These are phyloP conservation scores for Pollenia amentaria DNA, from an alignment of 2,888 invertebrate genomes.

Conservation along the genomic window DNA sequence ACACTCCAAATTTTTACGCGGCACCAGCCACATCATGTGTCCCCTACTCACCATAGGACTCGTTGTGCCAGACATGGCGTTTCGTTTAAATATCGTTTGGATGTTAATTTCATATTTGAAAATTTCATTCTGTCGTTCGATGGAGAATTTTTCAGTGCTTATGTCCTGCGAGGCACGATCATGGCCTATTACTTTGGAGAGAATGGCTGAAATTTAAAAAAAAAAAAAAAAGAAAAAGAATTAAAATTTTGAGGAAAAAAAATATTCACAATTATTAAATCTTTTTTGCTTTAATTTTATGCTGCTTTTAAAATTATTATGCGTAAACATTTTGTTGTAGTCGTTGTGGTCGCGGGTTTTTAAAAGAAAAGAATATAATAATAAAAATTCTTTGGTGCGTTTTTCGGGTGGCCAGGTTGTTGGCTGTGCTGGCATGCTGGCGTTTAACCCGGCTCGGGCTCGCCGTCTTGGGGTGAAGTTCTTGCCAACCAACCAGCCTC, in stretches of 20 bases:
- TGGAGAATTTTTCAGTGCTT: constrained; percentile 83
- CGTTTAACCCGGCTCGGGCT: no score
- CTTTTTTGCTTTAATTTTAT: no score
- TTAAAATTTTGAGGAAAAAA: constrained; percentile 30
- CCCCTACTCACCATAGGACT: constrained; percentile 82
- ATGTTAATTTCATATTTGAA: constrained; percentile 84
- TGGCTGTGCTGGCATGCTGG: no score
- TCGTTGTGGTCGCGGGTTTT: no score
- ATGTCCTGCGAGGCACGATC: constrained; percentile 83
- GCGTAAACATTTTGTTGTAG: not conserved
- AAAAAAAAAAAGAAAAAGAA: constrained; percentile 20
- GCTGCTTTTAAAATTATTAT: not conserved
- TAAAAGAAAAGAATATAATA: no score
- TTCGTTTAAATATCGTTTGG: constrained; percentile 83
- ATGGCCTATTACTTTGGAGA: constrained; percentile 83
- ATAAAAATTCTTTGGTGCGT: no score
- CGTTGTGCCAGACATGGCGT: constrained; percentile 82
- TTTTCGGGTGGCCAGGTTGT: no score
- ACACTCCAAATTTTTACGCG: constrained; percentile 83
- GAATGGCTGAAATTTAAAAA: constrained; percentile 77
- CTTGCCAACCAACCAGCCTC: no score
- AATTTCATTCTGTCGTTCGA: constrained; percentile 83
- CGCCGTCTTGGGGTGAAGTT: no score
- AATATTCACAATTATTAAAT: no score
- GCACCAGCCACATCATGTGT: constrained; percentile 83